These are phyloP conservation scores for Lepidurus packardi DNA, from an alignment of 1,140 invertebrate species.

Conservation along the genomic window DNA sequence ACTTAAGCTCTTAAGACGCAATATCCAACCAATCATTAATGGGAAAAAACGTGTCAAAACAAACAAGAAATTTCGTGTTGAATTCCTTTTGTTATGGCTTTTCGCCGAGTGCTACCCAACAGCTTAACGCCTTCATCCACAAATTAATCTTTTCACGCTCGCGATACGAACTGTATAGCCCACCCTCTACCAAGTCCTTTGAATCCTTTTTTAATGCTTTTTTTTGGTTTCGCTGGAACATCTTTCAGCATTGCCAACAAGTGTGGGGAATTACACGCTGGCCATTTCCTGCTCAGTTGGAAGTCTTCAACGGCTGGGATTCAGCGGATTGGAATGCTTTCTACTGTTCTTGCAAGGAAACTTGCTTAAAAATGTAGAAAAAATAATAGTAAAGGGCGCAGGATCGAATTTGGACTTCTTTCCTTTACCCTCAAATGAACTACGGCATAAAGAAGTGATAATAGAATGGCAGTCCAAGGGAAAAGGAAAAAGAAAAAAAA, in stretches of 20 bases:
- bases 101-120: background rate
- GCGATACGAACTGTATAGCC: background rate
- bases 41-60: too few species aligned
- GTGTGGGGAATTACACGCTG: conserved; percentile 1
- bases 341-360: background rate
- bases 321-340: conserved; percentile 14
- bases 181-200: background rate
- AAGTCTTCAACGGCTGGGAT: background rate
- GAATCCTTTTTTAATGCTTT: background rate
- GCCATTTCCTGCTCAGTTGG: conserved; percentile 17
- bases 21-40: too few species aligned
- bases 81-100: background rate
- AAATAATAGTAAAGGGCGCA: background rate
- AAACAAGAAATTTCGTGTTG: background rate
- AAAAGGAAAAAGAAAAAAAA: background rate
- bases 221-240: background rate
- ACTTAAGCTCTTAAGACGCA: too few species aligned
- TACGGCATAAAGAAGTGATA: background rate
- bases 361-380: background rate
- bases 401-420: background rate
- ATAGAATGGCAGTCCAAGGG: background rate
- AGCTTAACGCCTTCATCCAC: conserved; percentile 5
- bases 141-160: conserved; percentile 16
- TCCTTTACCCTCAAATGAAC: background rate
- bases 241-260: conserved; percentile 11